Base-by-base conservation (phyloP, 1,140 invertebrate species). In the Ladona fulva region DNA sequence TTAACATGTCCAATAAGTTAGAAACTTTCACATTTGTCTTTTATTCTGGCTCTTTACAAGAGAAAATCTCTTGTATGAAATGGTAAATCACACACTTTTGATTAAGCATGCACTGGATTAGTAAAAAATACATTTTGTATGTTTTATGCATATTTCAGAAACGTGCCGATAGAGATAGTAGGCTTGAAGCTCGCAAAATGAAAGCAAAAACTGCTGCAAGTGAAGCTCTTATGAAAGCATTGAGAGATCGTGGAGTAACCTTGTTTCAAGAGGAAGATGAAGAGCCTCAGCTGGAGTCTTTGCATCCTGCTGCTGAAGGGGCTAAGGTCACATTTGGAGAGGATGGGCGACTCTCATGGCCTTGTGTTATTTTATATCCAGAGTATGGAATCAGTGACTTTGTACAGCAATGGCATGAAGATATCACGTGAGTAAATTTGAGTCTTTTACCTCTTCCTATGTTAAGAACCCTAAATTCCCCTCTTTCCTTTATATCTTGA, bases 351-450 rank as follows among this genome's bases (percentile, higher is more conserved):
- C 86, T 95, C 78, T 82, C 93, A 80, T 95, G 93, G 95, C 94
- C 96, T 73, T 89, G 94, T 76, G 85, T 93, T 59, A 91, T 97
- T 81, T 85, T 94, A 22, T 97, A 96, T 85, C 95, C 95, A 6
- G 94, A 96, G 85, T 89, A 89, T 81, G 84, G 87, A 77, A 88
- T 90, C 76, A 90, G 90, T 78, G 93, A 94, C 83, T 91, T 93
- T 81, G 88, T 94, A 78, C 88, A 93, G 83, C 86, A 89, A 79
- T 93, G 95, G 81, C 85, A 89, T 78, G 94, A 96, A 86, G 87
- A 90, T 79, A 85, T 86, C n/a, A 88, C 85, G 90, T 94, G 87
- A 86, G 85, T 85, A 76, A 76, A 24, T 3, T 37, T 37, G 8
- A 5, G 8, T 37, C n/a, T n/a, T n/a, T n/a, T n/a, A n/a, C n/a